Base-by-base conservation (phyloP, 2,888 invertebrate genomes). In the Cephus pygmeus region DNA sequence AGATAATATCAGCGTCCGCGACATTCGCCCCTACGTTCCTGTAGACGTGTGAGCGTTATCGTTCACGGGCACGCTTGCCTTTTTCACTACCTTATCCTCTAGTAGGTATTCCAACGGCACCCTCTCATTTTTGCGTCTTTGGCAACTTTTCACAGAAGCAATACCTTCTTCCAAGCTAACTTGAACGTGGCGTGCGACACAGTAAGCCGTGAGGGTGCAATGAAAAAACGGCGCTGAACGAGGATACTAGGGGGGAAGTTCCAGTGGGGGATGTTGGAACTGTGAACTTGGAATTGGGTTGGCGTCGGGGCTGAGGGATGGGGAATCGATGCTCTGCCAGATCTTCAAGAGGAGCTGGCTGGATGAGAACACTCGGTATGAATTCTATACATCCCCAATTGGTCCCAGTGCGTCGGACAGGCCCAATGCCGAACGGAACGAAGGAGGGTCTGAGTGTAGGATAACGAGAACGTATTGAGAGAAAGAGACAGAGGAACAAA, bases 21-120 rank as follows among this genome's bases (percentile, higher is more conserved):
- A 40, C 23, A 40, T 15, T 40, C 23, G 23, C 15, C 40, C 2
- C 23, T 40, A 40, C 15, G 40, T 40, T 23, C 40, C 23, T 40
- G 40, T 6, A 40, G 40, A 40, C 40, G 69, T 34, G 34, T n/a
- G 78, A 76, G 76, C 80, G 80, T 85, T 85, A 85, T 85, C 85
- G 84, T 81, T 73, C 82, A 73, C 77, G 75, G 79, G 79, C 85
- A 85, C 83, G 83, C 83, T 81, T 77, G 82, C 79, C 69, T 79
- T 79, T 81, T 77, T 82, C 34, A 69, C 69, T 69, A 2, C 30
- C 33, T 33, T 33, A 30, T 33, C 69, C 30, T 69, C 30, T 15
- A 4, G 31, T 69, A 30, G 11, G 30, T 33, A 30, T 69, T 69
- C 69, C 31, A 69, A 30, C 3, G 69, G 15, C 30, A 30, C 69